A percentile compares a stretch with the other conserved stretches of the same genome.
Conservation (phyloP, 2,113 vertebrate species). For the Indri indri region DNA sequence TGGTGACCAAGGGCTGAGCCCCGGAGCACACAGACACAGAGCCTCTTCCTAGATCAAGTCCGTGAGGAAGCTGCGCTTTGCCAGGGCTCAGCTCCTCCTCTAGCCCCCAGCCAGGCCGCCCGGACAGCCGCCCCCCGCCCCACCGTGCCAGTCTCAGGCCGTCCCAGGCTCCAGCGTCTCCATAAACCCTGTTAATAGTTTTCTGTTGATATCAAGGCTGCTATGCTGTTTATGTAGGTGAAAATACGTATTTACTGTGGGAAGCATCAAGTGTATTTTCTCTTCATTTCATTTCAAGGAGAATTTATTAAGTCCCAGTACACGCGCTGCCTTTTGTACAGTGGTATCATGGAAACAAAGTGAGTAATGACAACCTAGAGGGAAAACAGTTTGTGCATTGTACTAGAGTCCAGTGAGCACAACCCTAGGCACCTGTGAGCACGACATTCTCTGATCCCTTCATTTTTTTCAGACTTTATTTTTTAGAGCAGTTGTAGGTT, state of each 20-base stretch:
- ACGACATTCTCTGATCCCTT: neutral
- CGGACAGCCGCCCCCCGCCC: too few relatives aligned
- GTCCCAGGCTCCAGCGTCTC: neutral
- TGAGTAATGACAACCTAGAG: neutral
- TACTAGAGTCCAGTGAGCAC: neutral
- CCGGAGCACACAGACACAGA: neutral
- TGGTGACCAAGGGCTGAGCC: neutral
- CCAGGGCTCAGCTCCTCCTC: neutral
- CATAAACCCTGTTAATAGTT: neutral
- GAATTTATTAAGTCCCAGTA: neutral
- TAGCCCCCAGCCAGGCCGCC: neutral
- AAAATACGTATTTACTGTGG: neutral
- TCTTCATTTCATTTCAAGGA: constrained; percentile 2
- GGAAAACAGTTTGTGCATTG: neutral
- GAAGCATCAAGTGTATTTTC: neutral
- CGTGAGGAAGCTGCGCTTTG: neutral
- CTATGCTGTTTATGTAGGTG: neutral
- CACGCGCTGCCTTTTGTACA: neutral
- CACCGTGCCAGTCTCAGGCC: neutral
- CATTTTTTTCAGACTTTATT: neutral
- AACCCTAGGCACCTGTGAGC: neutral
- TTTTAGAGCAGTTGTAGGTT: neutral
- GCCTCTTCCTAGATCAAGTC: neutral
- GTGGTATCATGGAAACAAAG: neutral
- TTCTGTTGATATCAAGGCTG: neutral